These are phyloP conservation scores for Lophochroa leadbeateri DNA, from an alignment of 2,113 vertebrate species.

Conservation along the genomic window DNA sequence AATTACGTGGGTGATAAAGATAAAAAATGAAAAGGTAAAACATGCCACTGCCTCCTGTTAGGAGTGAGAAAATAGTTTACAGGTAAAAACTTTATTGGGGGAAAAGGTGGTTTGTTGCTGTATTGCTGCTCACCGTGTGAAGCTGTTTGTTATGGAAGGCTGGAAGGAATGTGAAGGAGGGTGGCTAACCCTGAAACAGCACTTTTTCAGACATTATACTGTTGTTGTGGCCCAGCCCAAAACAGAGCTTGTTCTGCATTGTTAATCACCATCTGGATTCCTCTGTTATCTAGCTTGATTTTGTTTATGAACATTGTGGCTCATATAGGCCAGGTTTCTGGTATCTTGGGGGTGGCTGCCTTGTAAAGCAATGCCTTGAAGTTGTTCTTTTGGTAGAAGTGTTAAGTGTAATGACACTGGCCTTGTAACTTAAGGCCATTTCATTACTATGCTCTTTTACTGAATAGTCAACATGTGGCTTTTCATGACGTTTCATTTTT, in stretches of 20 bases:
- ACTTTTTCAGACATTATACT: background rate
- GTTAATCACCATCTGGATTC: background rate
- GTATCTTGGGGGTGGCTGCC: background rate
- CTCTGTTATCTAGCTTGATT: background rate
- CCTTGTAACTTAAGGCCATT: background rate
- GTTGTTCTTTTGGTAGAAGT: background rate
- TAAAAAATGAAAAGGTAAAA: background rate
- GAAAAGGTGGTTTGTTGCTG: background rate
- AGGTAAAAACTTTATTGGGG: background rate
- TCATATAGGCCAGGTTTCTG: background rate
- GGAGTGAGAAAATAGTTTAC: background rate
- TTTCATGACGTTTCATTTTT: background rate
- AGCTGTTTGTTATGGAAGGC: rapidly evolving
- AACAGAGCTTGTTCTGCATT: background rate
- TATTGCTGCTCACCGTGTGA: background rate
- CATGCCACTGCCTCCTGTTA: background rate
- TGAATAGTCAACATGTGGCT: background rate
- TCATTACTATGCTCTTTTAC: background rate
- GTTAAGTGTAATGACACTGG: background rate
- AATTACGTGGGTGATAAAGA: background rate
- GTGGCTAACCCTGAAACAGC: background rate
- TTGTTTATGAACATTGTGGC: background rate
- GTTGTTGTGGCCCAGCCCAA: background rate
- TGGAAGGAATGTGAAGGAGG: background rate
- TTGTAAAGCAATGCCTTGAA: background rate